Percentiles rank a stretch among this genome's conserved stretches.
Conservation (phyloP, 2,888 invertebrate genomes). For the Epirrhoe alternata region DNA sequence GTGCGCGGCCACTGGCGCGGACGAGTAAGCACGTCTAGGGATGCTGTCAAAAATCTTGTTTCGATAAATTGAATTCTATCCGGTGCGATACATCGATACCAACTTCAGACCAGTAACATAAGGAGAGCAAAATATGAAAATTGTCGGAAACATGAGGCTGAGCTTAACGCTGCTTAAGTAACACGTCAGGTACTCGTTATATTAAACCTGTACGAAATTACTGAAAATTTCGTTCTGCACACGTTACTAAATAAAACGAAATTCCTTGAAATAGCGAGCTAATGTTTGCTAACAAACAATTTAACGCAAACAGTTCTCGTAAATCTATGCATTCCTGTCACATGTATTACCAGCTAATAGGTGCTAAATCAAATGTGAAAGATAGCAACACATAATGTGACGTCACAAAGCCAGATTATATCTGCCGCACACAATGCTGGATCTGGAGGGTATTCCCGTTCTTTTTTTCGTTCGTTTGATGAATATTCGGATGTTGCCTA, state of each 20-base stretch:
- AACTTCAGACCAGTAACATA: too few species aligned
- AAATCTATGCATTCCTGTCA: slow-evolving; percentile 10
- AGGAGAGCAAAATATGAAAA: not conserved
- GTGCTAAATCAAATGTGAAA: slow-evolving; percentile 12
- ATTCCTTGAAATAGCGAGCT: not conserved
- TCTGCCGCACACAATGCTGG: not conserved
- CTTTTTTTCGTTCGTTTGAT: too few species aligned
- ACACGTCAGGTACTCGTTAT: not conserved
- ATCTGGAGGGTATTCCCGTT: too few species aligned
- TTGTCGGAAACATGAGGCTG: not conserved
- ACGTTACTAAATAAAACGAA: not conserved
- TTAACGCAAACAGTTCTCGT: slow-evolving; percentile 4
- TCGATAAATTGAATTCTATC: too few species aligned
- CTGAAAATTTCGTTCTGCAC: not conserved
- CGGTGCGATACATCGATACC: too few species aligned
- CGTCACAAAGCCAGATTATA: slow-evolving; percentile 15
- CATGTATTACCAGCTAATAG: slow-evolving; percentile 18
- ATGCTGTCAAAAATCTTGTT: too few species aligned
- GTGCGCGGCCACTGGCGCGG: slow-evolving; percentile 6
- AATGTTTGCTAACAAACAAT: not conserved
- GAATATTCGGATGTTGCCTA: too few species aligned
- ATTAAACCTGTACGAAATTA: not conserved
- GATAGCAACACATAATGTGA: slow-evolving; percentile 14
- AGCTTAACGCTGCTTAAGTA: not conserved
- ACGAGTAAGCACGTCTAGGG: too few species aligned